Percentiles rank a stretch among this genome's conserved stretches.
Conservation (phyloP, 2,113 vertebrate genomes). For the Clinocottus analis region DNA sequence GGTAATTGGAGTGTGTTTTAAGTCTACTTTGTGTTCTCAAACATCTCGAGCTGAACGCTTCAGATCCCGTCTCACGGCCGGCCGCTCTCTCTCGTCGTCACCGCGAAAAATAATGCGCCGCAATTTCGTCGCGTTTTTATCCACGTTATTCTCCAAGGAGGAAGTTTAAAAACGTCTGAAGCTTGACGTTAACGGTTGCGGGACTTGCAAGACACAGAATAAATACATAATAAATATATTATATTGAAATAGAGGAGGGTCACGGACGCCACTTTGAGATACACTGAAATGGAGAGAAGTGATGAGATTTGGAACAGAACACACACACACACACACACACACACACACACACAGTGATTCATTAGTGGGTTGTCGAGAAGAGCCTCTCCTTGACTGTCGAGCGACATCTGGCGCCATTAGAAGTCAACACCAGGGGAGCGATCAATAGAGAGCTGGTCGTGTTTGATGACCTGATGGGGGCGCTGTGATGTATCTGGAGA, state of each 20-base stretch:
- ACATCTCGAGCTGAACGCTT: too few species aligned
- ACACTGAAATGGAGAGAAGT: not conserved
- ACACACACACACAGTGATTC: conserved; percentile 34
- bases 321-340: conserved; percentile 13
- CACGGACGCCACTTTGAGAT: too few species aligned
- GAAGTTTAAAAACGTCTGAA: too few species aligned
- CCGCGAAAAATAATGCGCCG: too few species aligned
- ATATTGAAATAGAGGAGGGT: not conserved
- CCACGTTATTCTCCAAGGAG: too few species aligned
- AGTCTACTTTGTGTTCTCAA: not conserved
- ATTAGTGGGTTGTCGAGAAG: conserved; percentile 36
- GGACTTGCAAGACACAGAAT: too few species aligned
- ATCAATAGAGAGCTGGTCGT: conserved; percentile 28
- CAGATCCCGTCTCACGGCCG: too few species aligned
- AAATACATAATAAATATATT: too few species aligned
- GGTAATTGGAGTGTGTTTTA: conserved; percentile 53
- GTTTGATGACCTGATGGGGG: conserved; percentile 29
- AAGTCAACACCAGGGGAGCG: conserved; percentile 38
- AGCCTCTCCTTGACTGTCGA: conserved; percentile 18
- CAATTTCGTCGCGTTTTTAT: too few species aligned
- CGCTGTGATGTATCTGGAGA: conserved; percentile 20
- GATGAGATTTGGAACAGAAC: conserved; percentile 46
- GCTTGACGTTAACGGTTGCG: too few species aligned
- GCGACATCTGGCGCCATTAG: conserved; percentile 60
- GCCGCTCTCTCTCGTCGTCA: too few species aligned